These are phyloP conservation scores for Hypselothyrea guttata DNA, from an alignment of 2,888 invertebrate species.

Conservation along the genomic window DNA sequence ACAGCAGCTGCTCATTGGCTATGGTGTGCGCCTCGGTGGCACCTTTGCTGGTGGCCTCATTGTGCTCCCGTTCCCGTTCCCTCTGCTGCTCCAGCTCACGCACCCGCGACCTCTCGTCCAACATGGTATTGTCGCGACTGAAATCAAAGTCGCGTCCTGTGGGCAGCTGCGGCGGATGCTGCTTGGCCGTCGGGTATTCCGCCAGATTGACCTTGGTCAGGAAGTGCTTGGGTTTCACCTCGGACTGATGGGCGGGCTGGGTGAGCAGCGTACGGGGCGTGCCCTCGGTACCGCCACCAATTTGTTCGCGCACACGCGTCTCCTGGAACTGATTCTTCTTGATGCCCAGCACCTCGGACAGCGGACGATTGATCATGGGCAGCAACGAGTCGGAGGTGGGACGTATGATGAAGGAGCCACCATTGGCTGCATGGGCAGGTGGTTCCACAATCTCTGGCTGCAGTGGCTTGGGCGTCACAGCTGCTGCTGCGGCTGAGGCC, in stretches of 20 bases:
- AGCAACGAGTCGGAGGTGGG: constrained; percentile 79
- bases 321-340: constrained; percentile 82
- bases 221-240: constrained; percentile 61
- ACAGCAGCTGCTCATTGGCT: constrained; percentile 79
- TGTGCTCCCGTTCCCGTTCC: constrained; percentile 59
- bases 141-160: constrained; percentile 80
- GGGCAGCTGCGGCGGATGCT: constrained; percentile 53
- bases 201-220: constrained; percentile 80
- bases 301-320: constrained; percentile 81
- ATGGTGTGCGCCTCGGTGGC: constrained; percentile 69
- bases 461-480: constrained; percentile 42
- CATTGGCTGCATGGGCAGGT: constrained; percentile 50
- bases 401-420: constrained; percentile 73
- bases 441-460: constrained; percentile 57
- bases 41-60: constrained; percentile 55
- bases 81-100: constrained; percentile 68
- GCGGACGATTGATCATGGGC: constrained; percentile 82
- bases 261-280: constrained; percentile 54
- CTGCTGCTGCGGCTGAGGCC: constrained; percentile 13
- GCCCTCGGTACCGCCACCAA: constrained; percentile 65
- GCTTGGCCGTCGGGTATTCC: constrained; percentile 77
- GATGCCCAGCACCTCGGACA: constrained; percentile 82
- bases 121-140: constrained; percentile 80
- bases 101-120: constrained; percentile 78
- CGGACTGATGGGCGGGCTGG: constrained; percentile 34